Conservation (phyloP, 2,797 vertebrate species). For the Cetoscarus ocellatus region DNA sequence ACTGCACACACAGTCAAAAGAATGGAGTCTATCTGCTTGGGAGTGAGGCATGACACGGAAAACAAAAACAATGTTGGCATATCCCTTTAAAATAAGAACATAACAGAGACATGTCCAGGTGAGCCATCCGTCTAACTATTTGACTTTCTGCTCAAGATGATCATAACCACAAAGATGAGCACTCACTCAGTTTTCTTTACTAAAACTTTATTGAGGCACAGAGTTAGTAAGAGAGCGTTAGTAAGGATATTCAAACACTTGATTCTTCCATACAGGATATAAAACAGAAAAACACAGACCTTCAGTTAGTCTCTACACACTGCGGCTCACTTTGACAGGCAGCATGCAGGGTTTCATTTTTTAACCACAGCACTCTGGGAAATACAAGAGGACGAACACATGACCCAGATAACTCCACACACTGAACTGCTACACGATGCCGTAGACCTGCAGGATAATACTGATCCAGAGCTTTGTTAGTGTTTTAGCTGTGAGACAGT, state of each 20-base stretch:
- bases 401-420: conserved; percentile 43
- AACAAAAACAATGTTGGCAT: too few relatives aligned
- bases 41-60: too few relatives aligned
- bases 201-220: conserved; percentile 74
- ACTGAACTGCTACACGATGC: conserved; percentile 11
- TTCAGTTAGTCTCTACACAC: conserved; percentile 10
- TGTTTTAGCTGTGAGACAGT: conserved; percentile 8
- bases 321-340: conserved; percentile 30
- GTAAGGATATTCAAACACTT: conserved; percentile 35
- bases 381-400: conserved; percentile 22
- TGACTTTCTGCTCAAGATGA: too few relatives aligned
- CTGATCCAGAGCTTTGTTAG: not conserved
- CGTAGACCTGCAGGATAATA: conserved; percentile 1
- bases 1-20: too few relatives aligned
- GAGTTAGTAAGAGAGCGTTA: conserved; percentile 29
- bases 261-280: conserved; percentile 19
- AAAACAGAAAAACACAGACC: conserved; percentile 29
- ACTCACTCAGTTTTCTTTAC: not conserved
- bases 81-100: too few relatives aligned
- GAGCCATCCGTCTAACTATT: too few relatives aligned
- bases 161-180: not conserved
- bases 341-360: conserved; percentile 45
- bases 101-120: too few relatives aligned
- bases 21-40: too few relatives aligned
- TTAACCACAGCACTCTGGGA: conserved; percentile 6